phyloP scores from a whole-genome alignment of 2,888 invertebrate genomes.

The Entomobrya proxima region DNA sequence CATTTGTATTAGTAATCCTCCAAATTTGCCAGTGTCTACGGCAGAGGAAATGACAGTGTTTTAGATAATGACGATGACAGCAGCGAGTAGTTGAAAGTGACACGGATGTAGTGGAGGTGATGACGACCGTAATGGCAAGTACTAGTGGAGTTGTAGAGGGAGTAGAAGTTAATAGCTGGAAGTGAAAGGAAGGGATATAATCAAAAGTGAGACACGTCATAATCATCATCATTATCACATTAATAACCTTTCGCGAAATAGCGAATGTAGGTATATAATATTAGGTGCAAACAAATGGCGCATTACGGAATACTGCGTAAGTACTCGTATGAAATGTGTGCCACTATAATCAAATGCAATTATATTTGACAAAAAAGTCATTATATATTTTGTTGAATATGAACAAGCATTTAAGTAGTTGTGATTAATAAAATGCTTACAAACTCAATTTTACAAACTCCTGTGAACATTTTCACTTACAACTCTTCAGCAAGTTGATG shows the following conservation, averaged over 20 bases:
- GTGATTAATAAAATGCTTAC: too few species aligned
- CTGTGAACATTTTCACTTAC: too few species aligned
- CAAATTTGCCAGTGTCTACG: neutral
- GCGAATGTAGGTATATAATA: neutral
- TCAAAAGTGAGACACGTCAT: neutral
- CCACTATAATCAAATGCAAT: too few species aligned
- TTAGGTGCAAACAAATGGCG: neutral
- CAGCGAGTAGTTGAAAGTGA: neutral
- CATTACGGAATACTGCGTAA: too few species aligned
- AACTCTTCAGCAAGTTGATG: too few species aligned
- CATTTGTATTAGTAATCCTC: neutral
- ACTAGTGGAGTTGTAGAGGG: neutral
- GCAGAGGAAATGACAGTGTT: slow-evolving; percentile 38
- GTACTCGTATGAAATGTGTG: too few species aligned
- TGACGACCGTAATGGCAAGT: neutral
- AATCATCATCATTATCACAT: slow-evolving; percentile 32
- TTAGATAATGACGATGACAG: slow-evolving; percentile 51
- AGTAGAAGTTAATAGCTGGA: neutral
- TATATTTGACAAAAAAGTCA: too few species aligned
- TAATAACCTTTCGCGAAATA: neutral
- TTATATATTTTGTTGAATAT: too few species aligned
- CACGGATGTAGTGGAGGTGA: neutral
- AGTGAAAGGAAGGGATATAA: neutral
- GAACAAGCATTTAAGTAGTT: too few species aligned
- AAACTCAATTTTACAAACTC: too few species aligned